phyloP scores from a whole-genome alignment of 2,888 invertebrate genomes.

The Cacoxenus indagator region DNA sequence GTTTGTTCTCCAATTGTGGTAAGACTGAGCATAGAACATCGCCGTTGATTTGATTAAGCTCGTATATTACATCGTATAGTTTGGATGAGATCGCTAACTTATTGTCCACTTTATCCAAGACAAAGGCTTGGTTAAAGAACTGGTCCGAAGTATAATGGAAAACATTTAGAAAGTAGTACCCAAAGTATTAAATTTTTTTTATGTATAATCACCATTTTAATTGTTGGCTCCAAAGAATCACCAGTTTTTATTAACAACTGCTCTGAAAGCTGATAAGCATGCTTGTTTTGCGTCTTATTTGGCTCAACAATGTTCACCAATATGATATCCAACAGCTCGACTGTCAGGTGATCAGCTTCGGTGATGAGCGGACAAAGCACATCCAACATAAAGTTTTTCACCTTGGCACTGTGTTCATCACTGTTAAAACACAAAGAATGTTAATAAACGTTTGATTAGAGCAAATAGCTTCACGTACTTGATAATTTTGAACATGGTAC shows the following conservation, averaged over 20 bases:
- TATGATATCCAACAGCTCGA: slow-evolving; percentile 93
- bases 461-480: slow-evolving; percentile 77
- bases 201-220: slow-evolving; percentile 90
- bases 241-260: slow-evolving; percentile 93
- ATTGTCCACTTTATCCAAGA: slow-evolving; percentile 91
- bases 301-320: slow-evolving; percentile 96
- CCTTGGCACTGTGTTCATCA: slow-evolving; percentile 95
- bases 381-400: slow-evolving; percentile 97
- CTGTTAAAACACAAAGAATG: slow-evolving; percentile 70
- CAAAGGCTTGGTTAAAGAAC: slow-evolving; percentile 96
- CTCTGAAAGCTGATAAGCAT: slow-evolving; percentile 91
- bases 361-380: slow-evolving; percentile 94
- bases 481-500: slow-evolving; percentile 94
- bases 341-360: slow-evolving; percentile 95
- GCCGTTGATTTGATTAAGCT: slow-evolving; percentile 93
- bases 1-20: slow-evolving; percentile 95
- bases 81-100: slow-evolving; percentile 83
- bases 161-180: not conserved
- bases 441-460: slow-evolving; percentile 7
- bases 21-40: slow-evolving; percentile 87
- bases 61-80: slow-evolving; percentile 96
- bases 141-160: slow-evolving; percentile 63
- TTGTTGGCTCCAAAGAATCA: slow-evolving; percentile 93
- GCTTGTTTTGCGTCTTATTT: slow-evolving; percentile 87
- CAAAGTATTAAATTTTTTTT: not conserved